These are phyloP conservation scores for Diaprepes abbreviatus DNA, from an alignment of 2,888 invertebrate genomes.

Conservation along the genomic window DNA sequence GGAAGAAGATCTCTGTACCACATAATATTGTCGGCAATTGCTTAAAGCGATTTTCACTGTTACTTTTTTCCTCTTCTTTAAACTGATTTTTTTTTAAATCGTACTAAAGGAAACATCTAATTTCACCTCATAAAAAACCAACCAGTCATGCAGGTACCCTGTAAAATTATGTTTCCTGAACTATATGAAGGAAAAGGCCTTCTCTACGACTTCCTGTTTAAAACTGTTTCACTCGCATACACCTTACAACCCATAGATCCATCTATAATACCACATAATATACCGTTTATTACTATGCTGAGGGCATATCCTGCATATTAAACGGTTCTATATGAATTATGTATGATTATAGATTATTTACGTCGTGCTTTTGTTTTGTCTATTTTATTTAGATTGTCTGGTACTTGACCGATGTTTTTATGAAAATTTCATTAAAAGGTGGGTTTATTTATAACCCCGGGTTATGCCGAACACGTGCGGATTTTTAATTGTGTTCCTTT, in stretches of 20 bases:
- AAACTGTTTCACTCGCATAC: slow-evolving; percentile 15
- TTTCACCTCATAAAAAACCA: too few species aligned
- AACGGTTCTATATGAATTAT: slow-evolving; percentile 23
- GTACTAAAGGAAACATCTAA: too few species aligned
- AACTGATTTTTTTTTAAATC: too few species aligned
- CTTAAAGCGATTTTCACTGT: too few species aligned
- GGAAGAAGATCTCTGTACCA: too few species aligned
- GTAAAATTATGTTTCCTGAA: slow-evolving; percentile 11
- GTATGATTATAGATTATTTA: slow-evolving; percentile 13
- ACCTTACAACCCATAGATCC: slow-evolving; percentile 14
- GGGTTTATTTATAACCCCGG: too few species aligned
- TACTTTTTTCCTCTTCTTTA: too few species aligned
- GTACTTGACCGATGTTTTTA: not conserved
- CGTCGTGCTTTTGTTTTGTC: not conserved
- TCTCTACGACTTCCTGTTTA: slow-evolving; percentile 24
- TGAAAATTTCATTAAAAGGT: too few species aligned
- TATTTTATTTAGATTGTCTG: not conserved
- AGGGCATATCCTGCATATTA: slow-evolving; percentile 46
- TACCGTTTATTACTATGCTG: slow-evolving; percentile 32
- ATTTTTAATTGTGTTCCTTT: too few species aligned
- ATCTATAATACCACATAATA: slow-evolving; percentile 4
- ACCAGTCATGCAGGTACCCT: slow-evolving; percentile 3
- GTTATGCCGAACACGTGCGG: too few species aligned
- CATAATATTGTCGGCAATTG: too few species aligned
- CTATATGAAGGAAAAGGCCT: not conserved